Base-by-base conservation (phyloP, 2,797 vertebrate species). In the Rachycentron canadum region DNA sequence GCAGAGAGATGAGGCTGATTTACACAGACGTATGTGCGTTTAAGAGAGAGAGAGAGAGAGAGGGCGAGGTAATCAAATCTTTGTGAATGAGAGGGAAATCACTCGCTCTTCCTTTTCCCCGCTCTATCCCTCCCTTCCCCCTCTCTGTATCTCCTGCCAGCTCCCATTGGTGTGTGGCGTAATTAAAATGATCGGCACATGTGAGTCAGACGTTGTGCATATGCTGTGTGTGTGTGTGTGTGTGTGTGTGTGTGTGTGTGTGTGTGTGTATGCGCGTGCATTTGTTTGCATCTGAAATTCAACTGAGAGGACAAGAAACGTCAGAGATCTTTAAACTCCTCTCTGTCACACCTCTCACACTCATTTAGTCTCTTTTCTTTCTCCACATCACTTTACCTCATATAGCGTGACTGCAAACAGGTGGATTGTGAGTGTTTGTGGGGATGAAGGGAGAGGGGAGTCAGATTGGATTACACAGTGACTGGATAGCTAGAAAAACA, bases 51-150 rank as follows among this genome's bases (percentile, higher is more conserved):
- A 65, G 62, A 70, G 65, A 79, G 59, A 70, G 76, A 73, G 62
- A 70, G 65, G 77, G 59, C 67, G 76, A 73, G 47, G 68, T 88
- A 78, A 93, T 88, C 80, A 89, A 82, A 81, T 90, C 86, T 88
- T 90, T 86, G 87, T 92, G 91, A 93, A 92, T 90, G 92, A 91
- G 79, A 68, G 57, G 61, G 63, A 87, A 89, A 69, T 78, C 56
- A 38, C 65, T 64, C 71, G 63, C 61, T 17, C 45, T 49, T 57
- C 53, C 55, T 47, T 36, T 26, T 5, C 52, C 47, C 57, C 17
- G 8, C 40, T 45, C 78, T 25, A 5, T 16, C 75, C n/a, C n/a
- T 57, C 72, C 66, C 67, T 14, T 56, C 59, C 70, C 72, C 71
- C 73, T 50, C 53, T 70, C 73, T 59, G 19, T 36, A 26, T 64